These are phyloP conservation scores for Plebejus anna DNA, from an alignment of 2,888 invertebrate genomes.

Conservation along the genomic window DNA sequence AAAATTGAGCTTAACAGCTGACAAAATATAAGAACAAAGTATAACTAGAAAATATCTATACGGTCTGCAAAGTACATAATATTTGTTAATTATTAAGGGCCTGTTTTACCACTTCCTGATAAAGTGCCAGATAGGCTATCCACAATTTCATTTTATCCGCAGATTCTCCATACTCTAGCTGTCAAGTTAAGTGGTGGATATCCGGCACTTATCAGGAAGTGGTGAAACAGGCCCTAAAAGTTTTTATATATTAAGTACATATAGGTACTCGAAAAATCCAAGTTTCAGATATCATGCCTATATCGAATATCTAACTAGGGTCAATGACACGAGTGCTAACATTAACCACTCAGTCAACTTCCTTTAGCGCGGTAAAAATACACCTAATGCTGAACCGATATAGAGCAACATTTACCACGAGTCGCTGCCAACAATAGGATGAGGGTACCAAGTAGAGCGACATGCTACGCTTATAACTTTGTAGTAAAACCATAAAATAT, in stretches of 20 bases:
- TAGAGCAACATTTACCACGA: slow-evolving; percentile 30
- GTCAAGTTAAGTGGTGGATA: no score
- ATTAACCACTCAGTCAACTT: slow-evolving; percentile 29
- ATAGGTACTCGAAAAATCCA: background rate
- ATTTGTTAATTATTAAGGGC: no score
- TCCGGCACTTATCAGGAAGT: no score
- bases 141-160: no score
- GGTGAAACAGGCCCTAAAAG: background rate
- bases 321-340: slow-evolving; percentile 47
- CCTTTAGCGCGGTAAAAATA: slow-evolving; percentile 36
- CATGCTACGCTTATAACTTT: background rate
- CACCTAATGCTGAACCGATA: slow-evolving; percentile 40
- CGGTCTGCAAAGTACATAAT: no score
- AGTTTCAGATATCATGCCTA: background rate
- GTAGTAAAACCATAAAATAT: background rate
- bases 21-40: no score
- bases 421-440: slow-evolving; percentile 30
- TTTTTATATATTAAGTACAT: background rate
- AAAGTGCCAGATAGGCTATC: no score
- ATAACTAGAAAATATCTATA: no score
- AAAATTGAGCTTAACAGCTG: no score
- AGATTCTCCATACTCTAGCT: no score
- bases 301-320: slow-evolving; percentile 38
- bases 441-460: slow-evolving; percentile 31
- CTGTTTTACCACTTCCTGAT: no score